Evolutionary conservation across 2,113 vertebrate species (phyloP).

Genomic region (Epinephelus fuscoguttatus): DNA sequence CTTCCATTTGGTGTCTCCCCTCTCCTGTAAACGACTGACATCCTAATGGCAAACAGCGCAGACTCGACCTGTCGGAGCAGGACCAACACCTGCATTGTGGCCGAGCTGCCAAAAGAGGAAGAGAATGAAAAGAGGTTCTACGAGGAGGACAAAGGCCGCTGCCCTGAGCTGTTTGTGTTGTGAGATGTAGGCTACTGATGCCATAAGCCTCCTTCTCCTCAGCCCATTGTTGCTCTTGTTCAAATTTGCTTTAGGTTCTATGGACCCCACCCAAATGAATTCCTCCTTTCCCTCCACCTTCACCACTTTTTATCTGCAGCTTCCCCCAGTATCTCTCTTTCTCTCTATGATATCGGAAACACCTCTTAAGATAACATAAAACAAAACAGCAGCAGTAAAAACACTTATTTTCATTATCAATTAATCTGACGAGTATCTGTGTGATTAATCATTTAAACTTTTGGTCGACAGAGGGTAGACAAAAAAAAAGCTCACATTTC

Average conservation of each 20-base stretch:
- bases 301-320: background rate
- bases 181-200: slow-evolving; percentile 71
- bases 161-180: slow-evolving; percentile 83
- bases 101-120: slow-evolving; percentile 68
- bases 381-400: background rate
- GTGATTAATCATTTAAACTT: background rate
- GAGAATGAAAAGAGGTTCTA: slow-evolving; percentile 68
- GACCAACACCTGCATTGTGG: slow-evolving; percentile 79
- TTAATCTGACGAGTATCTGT: too few relatives aligned
- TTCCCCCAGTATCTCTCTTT: background rate
- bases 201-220: slow-evolving; percentile 73
- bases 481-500: background rate
- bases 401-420: too few relatives aligned
- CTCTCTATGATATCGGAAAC: background rate
- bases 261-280: slow-evolving; percentile 72
- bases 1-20: slow-evolving; percentile 72
- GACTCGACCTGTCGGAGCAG: slow-evolving; percentile 75
- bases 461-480: background rate
- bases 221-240: slow-evolving; percentile 78
- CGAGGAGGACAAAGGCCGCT: slow-evolving; percentile 72
- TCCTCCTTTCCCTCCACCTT: slow-evolving; percentile 50
- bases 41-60: slow-evolving; percentile 78
- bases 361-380: background rate
- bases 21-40: slow-evolving; percentile 77
- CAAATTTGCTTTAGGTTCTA: slow-evolving; percentile 81